Base-by-base conservation (phyloP, 2,888 invertebrate species). In the Heliconius sara region DNA sequence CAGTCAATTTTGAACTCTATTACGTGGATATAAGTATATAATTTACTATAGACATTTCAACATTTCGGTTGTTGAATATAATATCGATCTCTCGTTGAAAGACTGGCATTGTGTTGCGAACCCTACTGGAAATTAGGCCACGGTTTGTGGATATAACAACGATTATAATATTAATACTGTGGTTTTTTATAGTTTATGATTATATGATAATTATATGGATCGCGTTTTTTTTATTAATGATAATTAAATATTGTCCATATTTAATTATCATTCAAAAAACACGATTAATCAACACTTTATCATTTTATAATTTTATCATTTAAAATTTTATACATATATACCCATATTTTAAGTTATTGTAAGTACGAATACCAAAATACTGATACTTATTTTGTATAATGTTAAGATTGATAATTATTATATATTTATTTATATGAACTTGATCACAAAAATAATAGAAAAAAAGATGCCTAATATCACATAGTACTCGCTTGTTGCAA, bases 81-180 rank as follows among this genome's bases (percentile, higher is more conserved):
- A 82, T 84, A 84, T 84, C 81, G 84, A 84, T 82, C 81, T 77
- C 79, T 70, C 80, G 71, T 79, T 68, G 82, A 81, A 71, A 82
- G 77, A 75, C 79, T 79, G 75, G 78, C 83, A 83, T 83, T 84
- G 82, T 84, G 83, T 81, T 82, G 82, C 80, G 81, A 79, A 80
- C 82, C 79, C 76, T 77, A 80, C 76, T 77, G 72, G 70, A 77
- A 80, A 78, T 79, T 78, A 68, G 79, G 77, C 65, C 78, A 76
- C 30, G 75, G 77, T 79, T 78, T 79, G 80, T 80, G 77, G 78
- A 72, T 81, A 74, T 65, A 65, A 81, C 25, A 43, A 77, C 68
- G 63, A 43, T 52, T 77, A 73, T 72, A 72, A 68, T 66, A 79
- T 67, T 66, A 76, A 67, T 70, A 57, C 6, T 57, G n/a, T 72